Evolutionary conservation across 2,888 invertebrate species (phyloP).

Genomic region (Gastrophysa polygoni): DNA sequence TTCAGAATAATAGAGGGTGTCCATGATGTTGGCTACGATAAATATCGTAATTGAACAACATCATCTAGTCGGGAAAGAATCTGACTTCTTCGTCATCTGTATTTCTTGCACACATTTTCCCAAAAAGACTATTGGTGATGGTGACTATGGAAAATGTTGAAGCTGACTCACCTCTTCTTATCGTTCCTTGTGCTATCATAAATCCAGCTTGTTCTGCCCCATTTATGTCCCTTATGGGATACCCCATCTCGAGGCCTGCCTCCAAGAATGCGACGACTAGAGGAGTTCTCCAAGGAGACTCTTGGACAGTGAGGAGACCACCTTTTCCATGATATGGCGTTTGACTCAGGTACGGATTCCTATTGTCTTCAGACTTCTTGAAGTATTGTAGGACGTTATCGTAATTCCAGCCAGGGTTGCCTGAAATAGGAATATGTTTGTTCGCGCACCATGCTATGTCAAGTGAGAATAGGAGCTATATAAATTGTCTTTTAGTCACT

Average conservation of each 20-base stretch:
- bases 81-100: too few relatives aligned
- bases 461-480: too few relatives aligned
- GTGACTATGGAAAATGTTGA: background rate
- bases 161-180: slow-evolving; percentile 67
- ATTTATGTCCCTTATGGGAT: slow-evolving; percentile 74
- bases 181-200: slow-evolving; percentile 86
- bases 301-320: slow-evolving; percentile 76
- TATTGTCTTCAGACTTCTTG: slow-evolving; percentile 87
- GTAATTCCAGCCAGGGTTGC: slow-evolving; percentile 91
- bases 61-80: too few relatives aligned
- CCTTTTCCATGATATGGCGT: slow-evolving; percentile 74
- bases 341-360: slow-evolving; percentile 79
- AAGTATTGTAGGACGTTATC: slow-evolving; percentile 85
- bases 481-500: too few relatives aligned
- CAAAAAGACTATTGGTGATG: background rate
- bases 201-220: slow-evolving; percentile 80
- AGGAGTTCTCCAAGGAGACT: slow-evolving; percentile 84
- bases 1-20: too few relatives aligned
- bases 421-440: slow-evolving; percentile 50
- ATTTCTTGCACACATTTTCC: too few relatives aligned
- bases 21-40: too few relatives aligned
- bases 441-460: too few relatives aligned
- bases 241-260: slow-evolving; percentile 82
- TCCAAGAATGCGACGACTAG: slow-evolving; percentile 82
- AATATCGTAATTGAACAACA: too few relatives aligned